Conservation (phyloP, 2,797 vertebrate genomes). For the Sphaeramia orbicularis region DNA sequence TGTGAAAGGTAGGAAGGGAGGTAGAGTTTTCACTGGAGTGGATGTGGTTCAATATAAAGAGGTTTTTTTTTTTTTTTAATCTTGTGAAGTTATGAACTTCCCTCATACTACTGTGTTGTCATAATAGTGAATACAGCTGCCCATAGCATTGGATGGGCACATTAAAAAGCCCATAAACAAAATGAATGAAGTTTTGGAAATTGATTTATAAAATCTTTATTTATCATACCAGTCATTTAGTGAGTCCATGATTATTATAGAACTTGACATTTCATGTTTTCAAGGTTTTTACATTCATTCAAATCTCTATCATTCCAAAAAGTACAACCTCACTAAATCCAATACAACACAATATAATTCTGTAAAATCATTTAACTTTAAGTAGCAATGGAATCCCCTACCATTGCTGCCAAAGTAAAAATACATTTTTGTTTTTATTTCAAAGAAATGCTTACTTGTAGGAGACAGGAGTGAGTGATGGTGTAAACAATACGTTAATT, state of each 20-base stretch:
- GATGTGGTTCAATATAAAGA: constrained; percentile 45
- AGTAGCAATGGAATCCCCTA: constrained; percentile 37
- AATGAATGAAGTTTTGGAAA: not conserved
- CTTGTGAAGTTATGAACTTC: constrained; percentile 38
- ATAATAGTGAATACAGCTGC: constrained; percentile 17
- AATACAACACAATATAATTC: not conserved
- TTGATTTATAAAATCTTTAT: not conserved
- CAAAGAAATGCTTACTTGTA: not conserved
- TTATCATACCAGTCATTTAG: not conserved
- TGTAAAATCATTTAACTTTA: too few relatives aligned
- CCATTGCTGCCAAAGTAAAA: not conserved
- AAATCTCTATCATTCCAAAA: too few relatives aligned
- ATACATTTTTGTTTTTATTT: not conserved
- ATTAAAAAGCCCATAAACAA: constrained; percentile 1
- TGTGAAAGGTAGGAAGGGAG: constrained; percentile 24
- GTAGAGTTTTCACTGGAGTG: constrained; percentile 29
- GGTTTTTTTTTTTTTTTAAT: constrained; percentile 15
- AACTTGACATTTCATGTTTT: constrained; percentile 28
- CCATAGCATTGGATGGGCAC: constrained; percentile 15
- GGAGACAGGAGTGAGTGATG: not conserved
- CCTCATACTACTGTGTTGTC: constrained; percentile 19
- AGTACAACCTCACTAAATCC: constrained; percentile 1
- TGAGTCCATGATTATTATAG: constrained; percentile 28
- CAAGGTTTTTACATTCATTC: too few relatives aligned
- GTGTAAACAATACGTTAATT: not conserved